Percentiles rank a stretch among this genome's conserved stretches.
These are phyloP conservation scores for Orthosia gothica DNA, from an alignment of 2,888 invertebrate genomes.

Conservation along the genomic window DNA sequence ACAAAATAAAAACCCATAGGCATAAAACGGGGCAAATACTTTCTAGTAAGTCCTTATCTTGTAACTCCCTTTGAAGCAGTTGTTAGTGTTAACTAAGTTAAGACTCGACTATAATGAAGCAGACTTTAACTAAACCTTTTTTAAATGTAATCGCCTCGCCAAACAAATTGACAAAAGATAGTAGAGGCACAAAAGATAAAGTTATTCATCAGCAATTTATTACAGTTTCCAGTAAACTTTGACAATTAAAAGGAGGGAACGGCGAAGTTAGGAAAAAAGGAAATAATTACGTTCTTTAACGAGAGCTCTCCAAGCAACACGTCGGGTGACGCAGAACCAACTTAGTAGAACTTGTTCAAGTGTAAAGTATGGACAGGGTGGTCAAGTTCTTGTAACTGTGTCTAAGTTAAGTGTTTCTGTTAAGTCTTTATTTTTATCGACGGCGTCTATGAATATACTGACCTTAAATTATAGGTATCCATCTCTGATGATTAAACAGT, in stretches of 20 bases:
- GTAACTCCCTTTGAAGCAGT: neutral
- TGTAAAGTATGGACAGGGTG: conserved; percentile 31
- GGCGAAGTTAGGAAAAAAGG: conserved; percentile 81
- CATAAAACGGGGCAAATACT: neutral
- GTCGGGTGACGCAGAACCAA: conserved; percentile 59
- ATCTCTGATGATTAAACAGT: neutral
- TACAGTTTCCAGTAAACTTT: conserved; percentile 82
- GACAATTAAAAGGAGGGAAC: conserved; percentile 87
- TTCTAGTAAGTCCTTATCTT: neutral
- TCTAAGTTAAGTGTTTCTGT: conserved; percentile 41
- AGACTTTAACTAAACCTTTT: conserved; percentile 26
- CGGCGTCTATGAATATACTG: too few relatives aligned
- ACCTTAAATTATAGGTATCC: too few relatives aligned
- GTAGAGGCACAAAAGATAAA: conserved; percentile 51
- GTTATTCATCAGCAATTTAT: conserved; percentile 73
- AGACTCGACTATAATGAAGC: conserved; percentile 18
- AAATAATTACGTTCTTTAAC: conserved; percentile 87
- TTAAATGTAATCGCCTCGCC: conserved; percentile 26
- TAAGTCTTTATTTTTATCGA: too few relatives aligned
- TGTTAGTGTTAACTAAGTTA: conserved; percentile 1
- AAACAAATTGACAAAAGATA: conserved; percentile 55
- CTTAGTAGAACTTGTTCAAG: conserved; percentile 71
- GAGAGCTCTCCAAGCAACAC: conserved; percentile 77
- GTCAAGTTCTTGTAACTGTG: conserved; percentile 41
- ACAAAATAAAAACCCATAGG: neutral